Evolutionary conservation across 2,113 vertebrate genomes (phyloP), one percentile per base, ranked within the genome.

Genomic region (Symphodus melops): DNA sequence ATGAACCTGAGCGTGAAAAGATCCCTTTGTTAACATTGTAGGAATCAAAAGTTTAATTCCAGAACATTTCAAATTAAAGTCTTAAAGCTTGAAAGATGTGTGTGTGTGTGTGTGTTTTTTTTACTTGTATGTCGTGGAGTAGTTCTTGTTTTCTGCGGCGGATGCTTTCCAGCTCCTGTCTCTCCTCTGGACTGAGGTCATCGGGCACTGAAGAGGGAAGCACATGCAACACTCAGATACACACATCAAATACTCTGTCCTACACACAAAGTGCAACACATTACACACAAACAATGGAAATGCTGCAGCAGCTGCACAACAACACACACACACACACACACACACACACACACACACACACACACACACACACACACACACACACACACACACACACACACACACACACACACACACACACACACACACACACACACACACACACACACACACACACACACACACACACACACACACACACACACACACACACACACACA

Each of bases 41-140:
- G 28, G 6, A 33, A 33, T 33, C 28, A 5, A 5, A 33, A 17
- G 25, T 7, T 68, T 20, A 62, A 52, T 42, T 61, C 23, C 63
- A 63, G 33, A 33, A 33, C 28, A 5, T 5, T 44, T 44, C 42
- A 44, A 44, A 68, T 33, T 14, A 68, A 33, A 33, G 28, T 5
- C 28, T 33, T 33, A 33, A 33, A 9, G 37, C 11, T 9, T 28
- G 17, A 46, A 19, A 37, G 23, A 44, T 51, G 61, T 59, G 44
- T 19, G 14, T 19, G 1, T 17, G 46, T 51, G 61, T 59, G 44
- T 19, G 14, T 20, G 25, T 70, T 48, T 51, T 9, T 56, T 63
- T 90, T 84, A 98, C 98, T 94, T 98, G 96, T 85, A 99, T 99
- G 94, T 99, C 97, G 4, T 96, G 96, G 86, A 99, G 96, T 69